Percentiles rank a stretch among this genome's conserved stretches.
Evolutionary conservation across 2,113 vertebrate species (phyloP).

Genomic region (Myiagra hebetior): DNA sequence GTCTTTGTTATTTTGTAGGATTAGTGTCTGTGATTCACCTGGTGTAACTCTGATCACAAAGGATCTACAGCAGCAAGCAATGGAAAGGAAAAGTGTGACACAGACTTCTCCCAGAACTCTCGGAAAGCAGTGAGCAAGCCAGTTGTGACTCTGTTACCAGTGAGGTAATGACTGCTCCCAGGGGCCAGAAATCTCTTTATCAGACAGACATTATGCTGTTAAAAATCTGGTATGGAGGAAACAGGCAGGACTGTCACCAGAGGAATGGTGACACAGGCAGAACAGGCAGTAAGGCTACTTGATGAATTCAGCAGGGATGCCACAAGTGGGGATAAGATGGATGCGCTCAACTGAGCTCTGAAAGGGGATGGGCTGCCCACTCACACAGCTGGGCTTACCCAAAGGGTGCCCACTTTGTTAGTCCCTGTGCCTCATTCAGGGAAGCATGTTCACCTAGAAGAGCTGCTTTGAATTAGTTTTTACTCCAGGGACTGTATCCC

Average conservation of each 20-base stretch:
- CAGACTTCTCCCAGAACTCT: neutral
- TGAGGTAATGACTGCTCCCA: neutral
- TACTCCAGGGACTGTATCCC: neutral
- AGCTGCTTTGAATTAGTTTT: neutral
- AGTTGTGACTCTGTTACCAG: neutral
- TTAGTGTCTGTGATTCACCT: neutral
- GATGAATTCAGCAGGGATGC: neutral
- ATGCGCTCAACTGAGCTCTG: neutral
- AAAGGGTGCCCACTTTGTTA: neutral
- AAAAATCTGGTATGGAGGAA: neutral
- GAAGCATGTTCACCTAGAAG: neutral
- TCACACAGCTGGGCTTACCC: neutral
- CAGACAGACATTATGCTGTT: neutral
- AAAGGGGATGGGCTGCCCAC: neutral
- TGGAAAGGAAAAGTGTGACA: fast-evolving
- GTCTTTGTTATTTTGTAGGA: neutral
- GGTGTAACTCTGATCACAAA: neutral
- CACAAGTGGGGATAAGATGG: neutral
- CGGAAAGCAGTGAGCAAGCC: neutral
- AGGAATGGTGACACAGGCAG: neutral
- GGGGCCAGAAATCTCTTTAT: neutral
- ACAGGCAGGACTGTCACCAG: neutral
- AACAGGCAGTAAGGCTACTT: neutral
- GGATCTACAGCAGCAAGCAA: neutral
- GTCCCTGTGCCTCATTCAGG: neutral